Percentiles rank a stretch among this genome's conserved stretches.
phyloP scores from a whole-genome alignment of 2,113 vertebrate genomes.

The Ageneiosus marmoratus region DNA sequence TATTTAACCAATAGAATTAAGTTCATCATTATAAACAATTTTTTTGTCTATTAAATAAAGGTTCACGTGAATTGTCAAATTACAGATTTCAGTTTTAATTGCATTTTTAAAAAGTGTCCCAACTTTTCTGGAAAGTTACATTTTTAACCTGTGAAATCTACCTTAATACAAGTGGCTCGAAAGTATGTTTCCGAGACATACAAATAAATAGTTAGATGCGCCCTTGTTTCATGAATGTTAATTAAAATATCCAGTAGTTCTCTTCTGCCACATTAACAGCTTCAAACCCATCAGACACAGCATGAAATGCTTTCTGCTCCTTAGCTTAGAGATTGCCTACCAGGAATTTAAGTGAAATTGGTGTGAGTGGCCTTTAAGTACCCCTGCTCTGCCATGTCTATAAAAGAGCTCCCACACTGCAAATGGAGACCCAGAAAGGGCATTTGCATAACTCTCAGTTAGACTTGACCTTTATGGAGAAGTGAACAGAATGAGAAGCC shows the following conservation, averaged over 20 bases:
- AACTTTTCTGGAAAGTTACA: too few species aligned
- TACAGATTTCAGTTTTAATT: too few species aligned
- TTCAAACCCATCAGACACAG: conserved; percentile 10
- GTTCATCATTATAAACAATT: too few species aligned
- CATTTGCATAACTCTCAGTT: conserved; percentile 67
- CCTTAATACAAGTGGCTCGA: not conserved
- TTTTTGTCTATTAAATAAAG: too few species aligned
- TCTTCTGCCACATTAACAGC: not conserved
- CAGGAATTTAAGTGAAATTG: conserved; percentile 7
- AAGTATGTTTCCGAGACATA: not conserved
- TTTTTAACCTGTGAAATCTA: not conserved
- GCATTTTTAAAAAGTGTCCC: too few species aligned
- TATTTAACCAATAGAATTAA: too few species aligned
- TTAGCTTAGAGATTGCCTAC: not conserved
- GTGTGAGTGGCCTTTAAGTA: conserved; percentile 18
- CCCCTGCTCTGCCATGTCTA: conserved; percentile 22
- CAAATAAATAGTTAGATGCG: not conserved
- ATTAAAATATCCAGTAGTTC: conserved; percentile 24
- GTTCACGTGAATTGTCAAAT: too few species aligned
- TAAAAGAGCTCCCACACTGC: conserved; percentile 52
- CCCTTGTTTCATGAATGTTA: conserved; percentile 21
- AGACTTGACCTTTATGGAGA: conserved; percentile 65
- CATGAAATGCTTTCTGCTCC: conserved; percentile 19
- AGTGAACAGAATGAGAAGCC: conserved; percentile 50
- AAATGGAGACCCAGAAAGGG: conserved; percentile 68